Conservation (phyloP, 1,140 invertebrate genomes). For the Sinella curviseta region DNA sequence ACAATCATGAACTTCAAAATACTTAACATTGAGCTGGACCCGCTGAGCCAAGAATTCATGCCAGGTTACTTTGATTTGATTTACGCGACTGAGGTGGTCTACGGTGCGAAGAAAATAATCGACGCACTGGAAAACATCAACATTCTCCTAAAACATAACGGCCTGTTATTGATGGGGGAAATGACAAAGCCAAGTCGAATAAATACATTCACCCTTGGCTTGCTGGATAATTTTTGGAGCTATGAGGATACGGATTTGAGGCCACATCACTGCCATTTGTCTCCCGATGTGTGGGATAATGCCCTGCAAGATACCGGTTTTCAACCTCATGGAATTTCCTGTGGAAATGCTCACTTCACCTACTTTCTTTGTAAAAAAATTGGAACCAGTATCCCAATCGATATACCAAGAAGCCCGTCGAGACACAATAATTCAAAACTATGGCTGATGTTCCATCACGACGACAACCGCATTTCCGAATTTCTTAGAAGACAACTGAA, state of each 20-base stretch:
- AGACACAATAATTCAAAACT: no score
- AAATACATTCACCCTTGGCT: slow-evolving; percentile 18
- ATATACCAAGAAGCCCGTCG: no score
- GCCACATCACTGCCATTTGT: not conserved
- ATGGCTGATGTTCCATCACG: no score
- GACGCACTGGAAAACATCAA: slow-evolving; percentile 5
- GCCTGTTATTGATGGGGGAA: slow-evolving; percentile 11
- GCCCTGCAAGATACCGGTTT: slow-evolving; percentile 22
- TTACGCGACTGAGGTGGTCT: slow-evolving; percentile 27
- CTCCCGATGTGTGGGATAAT: not conserved
- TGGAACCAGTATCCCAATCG: no score
- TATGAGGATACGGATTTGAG: slow-evolving; percentile 33
- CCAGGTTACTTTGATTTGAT: slow-evolving; percentile 30
- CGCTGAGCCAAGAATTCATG: slow-evolving; percentile 26
- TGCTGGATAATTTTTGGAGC: slow-evolving; percentile 37
- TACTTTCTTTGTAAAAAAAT: no score
- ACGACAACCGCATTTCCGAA: not conserved
- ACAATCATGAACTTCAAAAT: not conserved
- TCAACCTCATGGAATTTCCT: not conserved
- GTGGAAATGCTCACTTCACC: no score
- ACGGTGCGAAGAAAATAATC: slow-evolving; percentile 27
- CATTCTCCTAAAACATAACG: slow-evolving; percentile 13
- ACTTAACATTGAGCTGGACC: slow-evolving; percentile 31
- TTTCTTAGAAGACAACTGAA: not conserved
- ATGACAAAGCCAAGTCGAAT: not conserved